Base-by-base conservation (phyloP, 2,113 vertebrate species). In the Malaclemys terrapin region DNA sequence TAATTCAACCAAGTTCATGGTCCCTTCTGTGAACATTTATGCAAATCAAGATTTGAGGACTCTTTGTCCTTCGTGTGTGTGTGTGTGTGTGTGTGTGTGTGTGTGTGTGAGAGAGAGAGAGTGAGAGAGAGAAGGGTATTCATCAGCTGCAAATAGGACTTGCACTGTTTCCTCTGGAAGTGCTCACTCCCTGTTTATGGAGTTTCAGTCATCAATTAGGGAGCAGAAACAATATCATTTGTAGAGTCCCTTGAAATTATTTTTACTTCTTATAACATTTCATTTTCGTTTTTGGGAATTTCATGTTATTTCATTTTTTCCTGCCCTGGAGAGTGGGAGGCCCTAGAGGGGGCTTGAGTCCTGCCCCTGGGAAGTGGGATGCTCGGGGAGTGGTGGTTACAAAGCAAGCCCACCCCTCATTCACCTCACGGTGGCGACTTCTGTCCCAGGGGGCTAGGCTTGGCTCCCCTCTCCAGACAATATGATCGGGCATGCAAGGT, bases 31-130 rank as follows among this genome's bases (percentile, higher is more conserved):
- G 25, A 89, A 69, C 0, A 1, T 11, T 88, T 10, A 27, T 25
- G 19, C 6, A 53, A 88, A 16, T 56, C 42, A 80, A 84, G 42
- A n/a, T 10, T 10, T 47, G 45, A 31, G 25, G 31, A 29, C 24
- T 59, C 42, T 12, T 24, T 90, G 50, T 50, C 85, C 29, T 35
- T 45, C 87, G 62, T 27, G 24, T 11, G 45, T 24, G 10, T 38
- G 27, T 0, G 0, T 5, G 10, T 25, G 16, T 19, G 65, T 85
- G 52, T 12, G 25, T 89, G 49, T 1, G 49, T 49, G 10, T 49
- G 47, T 49, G 10, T 25, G 16, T 14, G 65, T 85, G 52, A 49
- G 47, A 10, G 47, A 8, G 47, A 16, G 52, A 52, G 52, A 53
- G 52, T 20, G 52, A 53, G 17, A 53, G 52, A 53, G 17, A 19